phyloP scores from a whole-genome alignment of 2,113 vertebrate species.

The Harpagus bidentatus region DNA sequence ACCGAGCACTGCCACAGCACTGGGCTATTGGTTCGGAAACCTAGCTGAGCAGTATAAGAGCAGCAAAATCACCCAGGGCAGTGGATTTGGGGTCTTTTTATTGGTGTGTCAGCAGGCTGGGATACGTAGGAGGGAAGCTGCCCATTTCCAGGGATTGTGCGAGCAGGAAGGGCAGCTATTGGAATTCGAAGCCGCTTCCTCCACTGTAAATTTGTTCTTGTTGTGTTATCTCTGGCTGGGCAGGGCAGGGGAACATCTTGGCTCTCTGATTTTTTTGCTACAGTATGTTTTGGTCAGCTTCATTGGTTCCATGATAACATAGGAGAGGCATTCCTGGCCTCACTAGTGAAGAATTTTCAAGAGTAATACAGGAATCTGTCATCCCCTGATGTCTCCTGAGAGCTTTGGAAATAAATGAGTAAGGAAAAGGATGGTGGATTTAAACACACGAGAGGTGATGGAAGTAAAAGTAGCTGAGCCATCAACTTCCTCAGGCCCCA shows the following conservation, averaged over 20 bases:
- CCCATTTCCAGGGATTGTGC: conserved; percentile 71
- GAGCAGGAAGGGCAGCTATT: conserved; percentile 63
- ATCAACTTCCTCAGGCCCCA: background rate
- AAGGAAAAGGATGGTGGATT: background rate
- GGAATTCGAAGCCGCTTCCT: conserved; percentile 39
- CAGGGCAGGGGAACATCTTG: conserved; percentile 45
- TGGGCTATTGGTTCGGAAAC: background rate
- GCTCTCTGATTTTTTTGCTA: conserved; percentile 38
- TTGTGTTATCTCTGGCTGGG: conserved; percentile 53
- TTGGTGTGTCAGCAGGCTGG: conserved; percentile 3
- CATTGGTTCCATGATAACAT: conserved; percentile 21
- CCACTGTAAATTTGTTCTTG: conserved; percentile 21
- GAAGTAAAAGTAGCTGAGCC: background rate
- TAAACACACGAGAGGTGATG: background rate
- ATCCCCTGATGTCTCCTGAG: background rate
- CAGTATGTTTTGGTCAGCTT: conserved; percentile 36
- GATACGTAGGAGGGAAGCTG: conserved; percentile 59
- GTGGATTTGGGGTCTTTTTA: conserved; percentile 30
- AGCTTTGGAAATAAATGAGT: background rate
- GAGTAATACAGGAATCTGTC: background rate
- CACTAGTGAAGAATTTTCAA: conserved; percentile 17
- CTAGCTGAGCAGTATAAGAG: background rate
- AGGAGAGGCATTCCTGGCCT: conserved; percentile 27
- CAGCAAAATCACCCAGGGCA: background rate
- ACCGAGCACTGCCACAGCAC: rapidly evolving